phyloP scores from a whole-genome alignment of 2,888 invertebrate species.

The Bedellia somnulentella region DNA sequence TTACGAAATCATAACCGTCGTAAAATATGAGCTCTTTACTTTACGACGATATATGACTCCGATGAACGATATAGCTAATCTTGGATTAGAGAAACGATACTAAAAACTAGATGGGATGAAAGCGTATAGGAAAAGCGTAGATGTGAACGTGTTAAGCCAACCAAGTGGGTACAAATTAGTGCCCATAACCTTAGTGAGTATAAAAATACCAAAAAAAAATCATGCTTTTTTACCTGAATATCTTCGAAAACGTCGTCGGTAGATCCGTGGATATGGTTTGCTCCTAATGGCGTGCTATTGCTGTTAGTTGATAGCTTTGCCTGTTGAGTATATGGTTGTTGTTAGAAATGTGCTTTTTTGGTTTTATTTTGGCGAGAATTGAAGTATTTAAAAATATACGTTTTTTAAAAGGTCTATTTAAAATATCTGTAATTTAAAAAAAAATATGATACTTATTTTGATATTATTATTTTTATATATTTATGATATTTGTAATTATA shows the following conservation, averaged over 20 bases:
- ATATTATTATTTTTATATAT: too few species aligned
- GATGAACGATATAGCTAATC: too few species aligned
- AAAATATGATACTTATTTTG: too few species aligned
- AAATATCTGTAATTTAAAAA: too few species aligned
- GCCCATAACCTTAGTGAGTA: constrained; percentile 37
- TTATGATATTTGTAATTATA: too few species aligned
- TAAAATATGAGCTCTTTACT: constrained; percentile 55
- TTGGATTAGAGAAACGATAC: neutral
- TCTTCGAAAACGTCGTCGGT: constrained; percentile 49
- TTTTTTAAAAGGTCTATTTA: too few species aligned
- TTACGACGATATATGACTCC: constrained; percentile 24
- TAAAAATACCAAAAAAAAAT: neutral
- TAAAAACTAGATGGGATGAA: constrained; percentile 22
- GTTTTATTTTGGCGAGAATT: too few species aligned
- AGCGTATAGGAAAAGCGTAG: constrained; percentile 33
- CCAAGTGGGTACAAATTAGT: too few species aligned
- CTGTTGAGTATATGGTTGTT: constrained; percentile 18
- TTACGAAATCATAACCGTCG: constrained; percentile 28
- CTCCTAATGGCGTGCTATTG: constrained; percentile 44
- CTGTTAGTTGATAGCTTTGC: constrained; percentile 46
- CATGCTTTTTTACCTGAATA: constrained; percentile 36
- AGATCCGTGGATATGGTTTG: constrained; percentile 43
- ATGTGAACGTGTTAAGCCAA: constrained; percentile 58
- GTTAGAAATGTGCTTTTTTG: too few species aligned
- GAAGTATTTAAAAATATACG: too few species aligned